Evolutionary conservation across 2,888 invertebrate genomes (phyloP), one percentile per base, ranked within the genome.

Genomic region (Hydropsyche betteni): DNA sequence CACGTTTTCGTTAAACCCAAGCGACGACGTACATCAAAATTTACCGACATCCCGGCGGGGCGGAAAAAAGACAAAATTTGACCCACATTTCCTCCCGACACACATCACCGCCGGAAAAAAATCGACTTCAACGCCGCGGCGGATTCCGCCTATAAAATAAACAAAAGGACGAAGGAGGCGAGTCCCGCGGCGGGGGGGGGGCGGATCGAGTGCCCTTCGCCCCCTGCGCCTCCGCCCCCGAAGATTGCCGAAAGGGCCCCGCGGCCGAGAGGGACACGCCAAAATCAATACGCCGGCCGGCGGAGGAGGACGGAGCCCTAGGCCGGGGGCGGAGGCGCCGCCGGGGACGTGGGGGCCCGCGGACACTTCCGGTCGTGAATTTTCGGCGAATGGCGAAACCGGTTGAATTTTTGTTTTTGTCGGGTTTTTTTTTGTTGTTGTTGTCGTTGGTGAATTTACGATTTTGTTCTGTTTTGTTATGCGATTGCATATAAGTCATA

Each of bases 211-310:
- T 53, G 14, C 61, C 33, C 61, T 6, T 33, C 61, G 33, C 5
- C 61, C 61, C 5, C 24, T 61, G 5, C 64, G n/a, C 24, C 36
- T 55, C 4, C 16, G 51, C 51, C 58, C 36, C 64, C 64, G 64
- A 64, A 64, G 64, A 64, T 64, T 64, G 36, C 64, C 64, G 64
- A 64, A 64, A 64, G 68, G 78, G 38, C 75, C 75, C 44, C 53
- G 51, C 14, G 73, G 53, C 36, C 52, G 70, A 79, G 61, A 74
- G 79, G 74, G 77, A 79, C 73, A 68, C 76, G 70, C 76, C 70
- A 74, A 77, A 77, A 79, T 79, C 79, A 79, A 79, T 79, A 79
- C 79, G 73, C 64, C 70, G 64, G 34, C 69, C 78, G 76, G 72
- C 68, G 75, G 72, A 68, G 61, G 69, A 2, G 24, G 24, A 24